Conservation (phyloP, 2,797 vertebrate species). For the Coreius guichenoti region DNA sequence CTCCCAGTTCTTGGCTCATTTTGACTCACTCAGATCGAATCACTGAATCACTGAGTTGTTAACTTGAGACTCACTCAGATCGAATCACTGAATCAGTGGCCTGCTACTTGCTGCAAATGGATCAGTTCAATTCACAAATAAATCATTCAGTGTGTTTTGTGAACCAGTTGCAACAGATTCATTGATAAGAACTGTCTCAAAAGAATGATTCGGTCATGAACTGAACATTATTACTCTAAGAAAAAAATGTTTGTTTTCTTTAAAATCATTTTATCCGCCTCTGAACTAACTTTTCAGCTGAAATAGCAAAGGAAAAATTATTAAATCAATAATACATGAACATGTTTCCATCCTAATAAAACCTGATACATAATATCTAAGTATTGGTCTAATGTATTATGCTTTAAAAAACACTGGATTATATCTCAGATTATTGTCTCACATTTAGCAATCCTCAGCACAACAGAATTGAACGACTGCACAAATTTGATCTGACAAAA, state of each 20-base stretch:
- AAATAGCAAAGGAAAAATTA: not conserved
- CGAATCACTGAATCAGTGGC: not conserved
- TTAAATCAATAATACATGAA: not conserved
- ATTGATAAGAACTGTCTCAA: not conserved
- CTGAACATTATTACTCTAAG: not conserved
- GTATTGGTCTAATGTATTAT: not conserved
- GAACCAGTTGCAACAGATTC: not conserved
- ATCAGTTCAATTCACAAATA: not conserved
- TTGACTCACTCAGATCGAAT: not conserved
- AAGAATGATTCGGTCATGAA: not conserved
- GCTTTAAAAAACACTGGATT: not conserved
- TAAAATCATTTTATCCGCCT: not conserved
- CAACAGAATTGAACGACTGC: not conserved
- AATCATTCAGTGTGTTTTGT: not conserved
- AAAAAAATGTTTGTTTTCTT: not conserved
- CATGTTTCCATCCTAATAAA: not conserved
- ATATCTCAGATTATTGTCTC: not conserved
- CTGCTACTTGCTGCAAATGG: not conserved
- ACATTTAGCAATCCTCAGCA: conserved; percentile 11
- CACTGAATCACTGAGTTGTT: not conserved
- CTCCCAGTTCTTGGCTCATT: not conserved
- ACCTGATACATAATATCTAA: not conserved
- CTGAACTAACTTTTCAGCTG: not conserved
- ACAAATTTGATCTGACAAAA: conserved; percentile 38
- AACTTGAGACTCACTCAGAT: not conserved